Percentiles rank a stretch among this genome's conserved stretches.
These are phyloP conservation scores for Leucoraja ocellata DNA, from an alignment of 2,797 vertebrate genomes.

Conservation along the genomic window DNA sequence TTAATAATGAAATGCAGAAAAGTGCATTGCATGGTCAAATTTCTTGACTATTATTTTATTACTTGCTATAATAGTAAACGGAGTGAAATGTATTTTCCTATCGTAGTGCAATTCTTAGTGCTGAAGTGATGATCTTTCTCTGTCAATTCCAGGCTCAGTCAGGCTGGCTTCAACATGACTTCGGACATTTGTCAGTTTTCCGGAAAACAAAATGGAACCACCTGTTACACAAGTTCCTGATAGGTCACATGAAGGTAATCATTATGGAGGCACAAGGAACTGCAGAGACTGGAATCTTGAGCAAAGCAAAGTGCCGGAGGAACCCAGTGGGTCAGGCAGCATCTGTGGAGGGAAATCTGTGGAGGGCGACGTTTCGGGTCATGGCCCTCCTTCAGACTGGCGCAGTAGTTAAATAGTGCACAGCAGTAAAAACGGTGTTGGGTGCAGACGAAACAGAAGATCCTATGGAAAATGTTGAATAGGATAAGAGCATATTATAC, in stretches of 20 bases:
- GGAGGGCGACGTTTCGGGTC: too few species aligned
- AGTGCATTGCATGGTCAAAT: too few species aligned
- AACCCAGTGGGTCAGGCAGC: too few species aligned
- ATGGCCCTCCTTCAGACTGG: too few species aligned
- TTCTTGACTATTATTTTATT: background rate
- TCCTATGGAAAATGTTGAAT: background rate
- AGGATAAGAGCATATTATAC: background rate
- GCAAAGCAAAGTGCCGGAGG: too few species aligned
- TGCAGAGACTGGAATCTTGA: too few species aligned
- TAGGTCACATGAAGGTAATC: slow-evolving; percentile 86
- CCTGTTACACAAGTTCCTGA: slow-evolving; percentile 77
- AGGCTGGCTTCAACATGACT: slow-evolving; percentile 72
- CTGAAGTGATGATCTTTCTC: background rate
- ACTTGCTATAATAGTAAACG: background rate
- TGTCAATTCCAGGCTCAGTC: slow-evolving; percentile 67
- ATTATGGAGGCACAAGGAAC: background rate
- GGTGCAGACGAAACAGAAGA: background rate
- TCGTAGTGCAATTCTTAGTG: background rate
- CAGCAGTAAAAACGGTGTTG: background rate
- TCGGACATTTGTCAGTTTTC: slow-evolving; percentile 90
- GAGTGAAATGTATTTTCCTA: background rate
- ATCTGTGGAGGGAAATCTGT: too few species aligned
- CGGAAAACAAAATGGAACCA: slow-evolving; percentile 83
- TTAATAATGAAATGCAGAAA: too few species aligned
- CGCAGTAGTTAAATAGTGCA: background rate